Conservation (phyloP, 1,140 invertebrate genomes). For the Phymorhynchus buccinoides region DNA sequence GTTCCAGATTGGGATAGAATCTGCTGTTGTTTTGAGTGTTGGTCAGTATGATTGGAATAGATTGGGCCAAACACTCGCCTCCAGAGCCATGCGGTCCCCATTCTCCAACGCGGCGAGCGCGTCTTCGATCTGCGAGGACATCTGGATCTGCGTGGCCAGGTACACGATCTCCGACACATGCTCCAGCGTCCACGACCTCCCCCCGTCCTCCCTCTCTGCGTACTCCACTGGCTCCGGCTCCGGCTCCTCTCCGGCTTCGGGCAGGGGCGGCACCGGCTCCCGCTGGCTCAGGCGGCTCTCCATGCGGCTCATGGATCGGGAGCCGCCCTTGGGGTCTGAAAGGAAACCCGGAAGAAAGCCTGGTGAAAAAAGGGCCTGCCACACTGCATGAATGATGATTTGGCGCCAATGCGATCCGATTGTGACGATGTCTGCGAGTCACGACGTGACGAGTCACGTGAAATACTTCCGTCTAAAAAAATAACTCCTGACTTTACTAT, state of each 20-base stretch:
- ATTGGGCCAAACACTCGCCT: conserved; percentile 43
- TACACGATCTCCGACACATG: conserved; percentile 69
- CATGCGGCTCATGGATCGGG: conserved; percentile 41
- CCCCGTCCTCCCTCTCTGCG: conserved; percentile 40
- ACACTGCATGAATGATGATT: too few species aligned
- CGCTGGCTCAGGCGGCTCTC: conserved; percentile 48
- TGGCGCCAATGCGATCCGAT: too few species aligned
- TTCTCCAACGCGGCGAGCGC: conserved; percentile 58
- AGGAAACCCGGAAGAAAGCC: too few species aligned
- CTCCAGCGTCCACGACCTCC: conserved; percentile 67
- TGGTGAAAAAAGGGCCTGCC: too few species aligned
- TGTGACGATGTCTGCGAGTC: too few species aligned
- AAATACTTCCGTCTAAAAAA: too few species aligned
- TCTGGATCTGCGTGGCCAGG: conserved; percentile 66
- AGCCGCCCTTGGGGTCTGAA: conserved; percentile 1
- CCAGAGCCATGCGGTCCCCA: conserved; percentile 57
- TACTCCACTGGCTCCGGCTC: conserved; percentile 8
- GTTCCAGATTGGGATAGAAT: too few species aligned
- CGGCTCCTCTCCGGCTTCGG: not conserved
- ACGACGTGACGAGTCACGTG: too few species aligned
- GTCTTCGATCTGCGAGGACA: conserved; percentile 61
- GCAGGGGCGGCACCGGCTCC: not conserved
- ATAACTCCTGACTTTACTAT: too few species aligned
- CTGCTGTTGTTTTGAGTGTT: too few species aligned
- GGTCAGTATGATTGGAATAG: too few species aligned